These are phyloP conservation scores for Pipistrellus nathusii DNA, from an alignment of 2,797 vertebrate species.

Conservation along the genomic window DNA sequence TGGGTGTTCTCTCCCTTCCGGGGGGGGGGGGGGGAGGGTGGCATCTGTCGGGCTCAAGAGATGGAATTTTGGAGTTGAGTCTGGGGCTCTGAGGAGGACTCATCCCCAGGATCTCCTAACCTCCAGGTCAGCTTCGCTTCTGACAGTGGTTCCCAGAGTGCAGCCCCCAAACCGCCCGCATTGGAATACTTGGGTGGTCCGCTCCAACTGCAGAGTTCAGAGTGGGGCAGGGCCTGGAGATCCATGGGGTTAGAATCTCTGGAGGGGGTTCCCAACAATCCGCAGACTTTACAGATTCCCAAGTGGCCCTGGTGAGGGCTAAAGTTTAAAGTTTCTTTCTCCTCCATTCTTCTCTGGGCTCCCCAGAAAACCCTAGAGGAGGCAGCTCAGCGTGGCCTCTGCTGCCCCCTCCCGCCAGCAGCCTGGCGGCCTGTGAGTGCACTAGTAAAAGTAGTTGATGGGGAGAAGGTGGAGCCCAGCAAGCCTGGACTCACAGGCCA, in stretches of 20 bases:
- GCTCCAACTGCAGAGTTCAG: too few species aligned
- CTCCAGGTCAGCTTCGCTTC: background rate
- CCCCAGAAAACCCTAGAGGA: background rate
- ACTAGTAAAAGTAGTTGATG: rapidly evolving
- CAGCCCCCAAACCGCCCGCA: background rate
- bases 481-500: rapidly evolving
- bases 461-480: background rate
- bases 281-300: background rate
- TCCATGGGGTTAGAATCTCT: too few species aligned
- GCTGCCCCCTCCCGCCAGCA: conserved; percentile 66
- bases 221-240: background rate
- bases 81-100: background rate
- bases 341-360: background rate
- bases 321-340: background rate
- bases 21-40: background rate
- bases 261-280: background rate
- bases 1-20: background rate
- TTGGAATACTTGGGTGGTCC: background rate
- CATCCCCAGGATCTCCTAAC: background rate
- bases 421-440: background rate
- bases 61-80: background rate
- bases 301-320: background rate
- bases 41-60: background rate
- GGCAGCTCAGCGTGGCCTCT: background rate
- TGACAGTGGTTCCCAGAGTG: background rate